Conservation (phyloP, 2,797 vertebrate species). For the Myotis planiceps region DNA sequence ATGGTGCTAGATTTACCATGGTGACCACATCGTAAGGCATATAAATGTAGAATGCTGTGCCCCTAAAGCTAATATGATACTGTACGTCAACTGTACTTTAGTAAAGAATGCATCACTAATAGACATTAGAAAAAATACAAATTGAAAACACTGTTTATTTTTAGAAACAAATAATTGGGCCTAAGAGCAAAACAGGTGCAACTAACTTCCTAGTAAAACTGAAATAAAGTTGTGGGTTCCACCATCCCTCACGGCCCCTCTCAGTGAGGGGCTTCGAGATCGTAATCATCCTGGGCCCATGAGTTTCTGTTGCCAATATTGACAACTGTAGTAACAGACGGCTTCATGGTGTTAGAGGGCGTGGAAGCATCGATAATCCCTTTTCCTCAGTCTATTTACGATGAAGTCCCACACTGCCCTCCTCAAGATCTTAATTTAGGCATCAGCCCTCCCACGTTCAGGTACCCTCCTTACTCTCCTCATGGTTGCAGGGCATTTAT, state of each 20-base stretch:
- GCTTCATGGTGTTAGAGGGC: not conserved
- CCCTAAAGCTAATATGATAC: not conserved
- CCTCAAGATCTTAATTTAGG: slow-evolving; percentile 9
- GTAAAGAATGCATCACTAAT: not conserved
- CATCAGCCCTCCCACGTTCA: not conserved
- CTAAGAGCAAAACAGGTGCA: not conserved
- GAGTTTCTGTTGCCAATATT: not conserved
- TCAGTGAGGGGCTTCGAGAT: not conserved
- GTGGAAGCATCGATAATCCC: not conserved
- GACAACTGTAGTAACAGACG: not conserved
- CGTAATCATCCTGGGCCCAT: slow-evolving; percentile 20
- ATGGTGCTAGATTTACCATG: not conserved
- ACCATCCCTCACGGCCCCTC: not conserved
- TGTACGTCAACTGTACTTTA: not conserved
- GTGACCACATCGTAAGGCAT: not conserved
- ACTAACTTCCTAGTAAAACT: not conserved
- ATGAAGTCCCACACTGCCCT: not conserved
- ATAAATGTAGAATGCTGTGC: not conserved
- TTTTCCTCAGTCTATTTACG: not conserved
- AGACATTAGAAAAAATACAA: not conserved
- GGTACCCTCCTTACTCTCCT: not conserved
- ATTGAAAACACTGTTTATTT: not conserved
- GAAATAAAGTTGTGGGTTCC: not conserved
- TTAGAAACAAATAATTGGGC: slow-evolving; percentile 40
- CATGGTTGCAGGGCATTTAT: not conserved